Evolutionary conservation across 2,888 invertebrate species (phyloP), one percentile per base, ranked within the genome.

Genomic region (Ptilodon capucinus): DNA sequence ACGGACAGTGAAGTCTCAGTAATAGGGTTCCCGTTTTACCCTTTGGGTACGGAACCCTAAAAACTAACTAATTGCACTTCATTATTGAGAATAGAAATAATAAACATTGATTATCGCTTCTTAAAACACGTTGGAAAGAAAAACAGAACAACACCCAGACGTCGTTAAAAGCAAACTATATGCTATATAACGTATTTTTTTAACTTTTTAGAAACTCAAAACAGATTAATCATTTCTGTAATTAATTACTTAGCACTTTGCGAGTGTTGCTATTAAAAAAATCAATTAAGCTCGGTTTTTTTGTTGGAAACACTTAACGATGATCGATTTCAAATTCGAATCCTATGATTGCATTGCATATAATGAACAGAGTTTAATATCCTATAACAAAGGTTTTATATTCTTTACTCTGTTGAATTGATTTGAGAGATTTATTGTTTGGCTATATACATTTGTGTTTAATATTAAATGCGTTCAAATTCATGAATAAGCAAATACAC

Each of bases 391-490:
- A 9, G 25, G 3, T 25, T 3, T 11, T 3, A 7, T 2, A 9
- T 25, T 25, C 9, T 8, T 25, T 25, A 25, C 8, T 25, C 23
- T 25, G 7, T 8, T 25, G 23, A 9, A 25, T 28, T 28, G 23
- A 9, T 8, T 28, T 28, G 28, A 11, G 28, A n/a, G 28, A 11
- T 28, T 28, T 28, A 28, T 9, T 4, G 5, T 13, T 35, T 42
- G 72, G 68, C 69, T 64, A 66, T 57, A 51, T 60, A 54, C 53
- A 57, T 65, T 64, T 47, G n/a, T n/a, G n/a, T n/a, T n/a, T n/a
- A n/a, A n/a, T n/a, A n/a, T n/a, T n/a, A n/a, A n/a, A n/a, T n/a
- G n/a, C n/a, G n/a, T n/a, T n/a, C n/a, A n/a, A n/a, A n/a, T n/a
- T n/a, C n/a, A n/a, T n/a, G n/a, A n/a, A n/a, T n/a, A n/a, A n/a